Evolutionary conservation across 2,888 invertebrate species (phyloP), one percentile per base, ranked within the genome.

Genomic region (Drosophila nr. fundita): DNA sequence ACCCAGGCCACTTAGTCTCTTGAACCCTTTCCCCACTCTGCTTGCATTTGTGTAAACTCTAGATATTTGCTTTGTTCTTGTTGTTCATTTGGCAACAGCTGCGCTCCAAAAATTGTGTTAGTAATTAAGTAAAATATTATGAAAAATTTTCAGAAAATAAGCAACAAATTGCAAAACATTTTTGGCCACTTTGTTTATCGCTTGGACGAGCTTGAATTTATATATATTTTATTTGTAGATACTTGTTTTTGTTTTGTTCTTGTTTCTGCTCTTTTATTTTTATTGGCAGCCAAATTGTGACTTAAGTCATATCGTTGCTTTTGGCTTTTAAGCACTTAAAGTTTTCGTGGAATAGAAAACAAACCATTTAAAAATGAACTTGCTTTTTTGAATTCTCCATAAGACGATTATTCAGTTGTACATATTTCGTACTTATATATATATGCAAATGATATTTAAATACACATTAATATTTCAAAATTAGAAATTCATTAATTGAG

Each of bases 91-190:
- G 76, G 82, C 73, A 87, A 71, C 89, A 87, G 82, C 87, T 85
- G 84, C 60, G 59, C 62, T 69, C 55, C 64, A 62, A 73, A 81
- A 81, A 83, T 75, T 82, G 76, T 84, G 69, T 79, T 77, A 82
- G 87, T 89, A 87, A 85, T 85, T 89, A 89, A 76, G 74, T 81
- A 84, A 75, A 87, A 89, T 84, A 74, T 84, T 89, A 78, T 64
- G 60, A 71, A 78, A 71, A 81, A 65, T 59, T 48, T 27, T 29
- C 73, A 49, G 72, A 84, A 76, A 68, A 75, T 68, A 68, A 73
- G 71, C 82, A 76, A 81, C 79, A 87, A 89, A 76, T 81, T 76
- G 78, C 50, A 73, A 62, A 82, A 85, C 84, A 75, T 75, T 89
- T 86, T 83, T 70, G 73, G 73, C 76, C 73, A 74, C 64, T 83